These are phyloP conservation scores for Idaea straminata DNA, from an alignment of 2,888 invertebrate species.

Conservation along the genomic window DNA sequence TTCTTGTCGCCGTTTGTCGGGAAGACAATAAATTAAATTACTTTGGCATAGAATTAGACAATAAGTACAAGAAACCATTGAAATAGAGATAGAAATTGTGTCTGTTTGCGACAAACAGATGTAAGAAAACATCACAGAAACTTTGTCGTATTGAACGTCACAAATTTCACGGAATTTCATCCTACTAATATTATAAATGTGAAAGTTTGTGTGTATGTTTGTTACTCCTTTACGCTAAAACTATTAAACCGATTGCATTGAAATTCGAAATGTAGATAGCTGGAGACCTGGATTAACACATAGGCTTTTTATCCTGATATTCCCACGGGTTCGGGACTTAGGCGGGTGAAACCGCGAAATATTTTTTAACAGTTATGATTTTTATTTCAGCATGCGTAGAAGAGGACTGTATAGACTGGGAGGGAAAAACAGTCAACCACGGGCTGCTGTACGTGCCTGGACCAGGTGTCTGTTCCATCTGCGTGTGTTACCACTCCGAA, in stretches of 20 bases:
- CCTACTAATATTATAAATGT: no score
- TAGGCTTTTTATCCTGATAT: no score
- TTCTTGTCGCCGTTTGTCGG: neutral
- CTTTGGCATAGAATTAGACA: neutral
- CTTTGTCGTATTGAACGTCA: neutral
- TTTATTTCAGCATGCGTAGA: slow-evolving; percentile 81
- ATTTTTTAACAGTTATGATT: slow-evolving; percentile 16
- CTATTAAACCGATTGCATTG: no score
- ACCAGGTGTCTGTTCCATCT: slow-evolving; percentile 90
- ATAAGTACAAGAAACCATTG: neutral
- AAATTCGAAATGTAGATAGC: no score
- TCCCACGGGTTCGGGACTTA: no score
- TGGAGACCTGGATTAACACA: no score
- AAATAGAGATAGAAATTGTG: neutral
- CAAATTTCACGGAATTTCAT: neutral
- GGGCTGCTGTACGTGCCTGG: slow-evolving; percentile 91
- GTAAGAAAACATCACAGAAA: neutral
- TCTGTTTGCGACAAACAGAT: neutral
- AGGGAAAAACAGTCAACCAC: slow-evolving; percentile 88
- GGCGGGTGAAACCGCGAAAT: no score
- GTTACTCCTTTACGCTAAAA: no score
- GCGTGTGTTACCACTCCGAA: slow-evolving; percentile 92
- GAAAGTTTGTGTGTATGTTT: no score
- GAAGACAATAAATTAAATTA: slow-evolving; percentile 5
- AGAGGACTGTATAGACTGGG: slow-evolving; percentile 91